Evolutionary conservation across 1,140 invertebrate genomes (phyloP).

Genomic region (Trachymyrmex septentrionalis): DNA sequence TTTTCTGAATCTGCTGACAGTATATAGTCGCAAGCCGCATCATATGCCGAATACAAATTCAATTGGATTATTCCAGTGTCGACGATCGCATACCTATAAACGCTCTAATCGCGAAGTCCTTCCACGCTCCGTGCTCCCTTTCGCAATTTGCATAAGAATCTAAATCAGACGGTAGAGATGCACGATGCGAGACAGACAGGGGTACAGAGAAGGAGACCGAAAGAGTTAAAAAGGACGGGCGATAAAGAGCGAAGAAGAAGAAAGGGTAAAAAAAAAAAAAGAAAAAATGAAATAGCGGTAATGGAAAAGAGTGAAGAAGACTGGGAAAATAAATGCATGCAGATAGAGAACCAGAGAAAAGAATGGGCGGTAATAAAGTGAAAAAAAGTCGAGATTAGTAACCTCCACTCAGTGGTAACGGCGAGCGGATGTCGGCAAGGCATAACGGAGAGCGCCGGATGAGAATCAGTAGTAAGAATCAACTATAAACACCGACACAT

Average conservation of each 20-base stretch:
- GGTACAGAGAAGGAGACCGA: background rate
- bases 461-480: conserved; percentile 69
- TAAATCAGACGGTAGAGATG: conserved; percentile 68
- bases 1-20: conserved; percentile 54
- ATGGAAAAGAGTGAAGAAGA: conserved; percentile 2
- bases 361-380: conserved; percentile 9
- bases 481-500: conserved; percentile 40
- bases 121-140: conserved; percentile 17
- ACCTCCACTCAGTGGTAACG: background rate
- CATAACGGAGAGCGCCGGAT: background rate
- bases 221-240: conserved; percentile 39
- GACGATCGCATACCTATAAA: conserved; percentile 44
- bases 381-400: conserved; percentile 41
- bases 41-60: conserved; percentile 71
- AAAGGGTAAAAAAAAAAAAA: background rate
- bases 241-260: conserved; percentile 46
- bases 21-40: conserved; percentile 66
- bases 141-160: conserved; percentile 80
- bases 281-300: background rate
- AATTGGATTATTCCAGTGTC: conserved; percentile 66
- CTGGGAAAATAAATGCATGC: conserved; percentile 21
- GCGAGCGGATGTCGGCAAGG: background rate
- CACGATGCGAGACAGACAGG: conserved; percentile 51
- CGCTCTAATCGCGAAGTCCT: conserved; percentile 46
- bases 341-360: background rate